phyloP scores from a whole-genome alignment of 2,888 invertebrate species.

The Schrankia costaestrigalis region DNA sequence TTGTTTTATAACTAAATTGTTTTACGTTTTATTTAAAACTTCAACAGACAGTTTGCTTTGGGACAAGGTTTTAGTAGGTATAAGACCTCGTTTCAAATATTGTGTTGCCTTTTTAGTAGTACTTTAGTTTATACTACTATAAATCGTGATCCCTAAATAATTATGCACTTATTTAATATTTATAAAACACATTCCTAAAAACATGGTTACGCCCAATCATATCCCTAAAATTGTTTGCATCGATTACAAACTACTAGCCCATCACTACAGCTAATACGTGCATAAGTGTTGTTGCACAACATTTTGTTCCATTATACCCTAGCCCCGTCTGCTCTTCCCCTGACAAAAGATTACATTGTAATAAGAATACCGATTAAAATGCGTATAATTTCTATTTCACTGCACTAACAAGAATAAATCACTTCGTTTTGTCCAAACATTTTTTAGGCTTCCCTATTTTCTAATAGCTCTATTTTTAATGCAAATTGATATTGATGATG shows the following conservation, averaged over 20 bases:
- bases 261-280: slow-evolving; percentile 51
- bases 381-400: slow-evolving; percentile 41
- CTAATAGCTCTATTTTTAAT: slow-evolving; percentile 27
- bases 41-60: too few species aligned
- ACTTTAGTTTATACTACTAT: neutral
- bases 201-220: too few species aligned
- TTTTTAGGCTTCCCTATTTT: slow-evolving; percentile 41
- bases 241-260: slow-evolving; percentile 17
- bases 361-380: slow-evolving; percentile 63
- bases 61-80: too few species aligned
- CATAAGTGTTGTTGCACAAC: slow-evolving; percentile 68
- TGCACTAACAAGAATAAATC: slow-evolving; percentile 57
- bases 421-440: slow-evolving; percentile 48
- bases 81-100: too few species aligned
- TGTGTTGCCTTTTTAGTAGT: too few species aligned
- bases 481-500: slow-evolving; percentile 43
- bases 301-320: slow-evolving; percentile 61
- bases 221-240: too few species aligned
- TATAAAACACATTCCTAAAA: slow-evolving; percentile 3
- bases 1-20: too few species aligned
- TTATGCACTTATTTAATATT: too few species aligned
- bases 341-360: slow-evolving; percentile 63
- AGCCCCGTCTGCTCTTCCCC: slow-evolving; percentile 55
- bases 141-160: too few species aligned
- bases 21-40: too few species aligned